phyloP scores from a whole-genome alignment of 2,113 vertebrate species.

The Cynoglossus semilaevis region DNA sequence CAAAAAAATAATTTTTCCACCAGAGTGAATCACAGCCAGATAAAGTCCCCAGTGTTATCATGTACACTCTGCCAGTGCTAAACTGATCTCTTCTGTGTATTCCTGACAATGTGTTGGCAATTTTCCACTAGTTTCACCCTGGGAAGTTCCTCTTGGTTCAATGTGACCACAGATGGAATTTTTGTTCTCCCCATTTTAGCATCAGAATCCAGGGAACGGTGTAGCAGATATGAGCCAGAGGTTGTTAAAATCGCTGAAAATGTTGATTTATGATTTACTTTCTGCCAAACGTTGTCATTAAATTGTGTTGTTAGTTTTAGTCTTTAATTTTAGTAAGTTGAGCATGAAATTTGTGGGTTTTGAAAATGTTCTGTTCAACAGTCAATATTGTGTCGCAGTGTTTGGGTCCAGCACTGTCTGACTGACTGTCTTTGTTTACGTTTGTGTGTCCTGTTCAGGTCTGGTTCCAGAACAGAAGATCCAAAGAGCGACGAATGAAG shows the following conservation, averaged over 20 bases:
- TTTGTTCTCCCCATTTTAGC: background rate
- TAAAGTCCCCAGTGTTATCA: background rate
- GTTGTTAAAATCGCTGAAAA: too few species aligned
- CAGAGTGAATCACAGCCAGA: background rate
- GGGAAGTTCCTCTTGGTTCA: background rate
- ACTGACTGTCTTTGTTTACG: background rate
- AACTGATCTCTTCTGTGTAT: background rate
- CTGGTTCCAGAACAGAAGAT: conserved; percentile 78
- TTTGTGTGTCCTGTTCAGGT: conserved; percentile 45
- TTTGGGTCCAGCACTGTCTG: background rate
- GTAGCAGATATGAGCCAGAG: too few species aligned
- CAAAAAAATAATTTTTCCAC: background rate
- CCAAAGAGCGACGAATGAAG: conserved; percentile 94
- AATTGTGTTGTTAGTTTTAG: too few species aligned
- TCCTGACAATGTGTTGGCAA: background rate
- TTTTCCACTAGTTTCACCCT: background rate
- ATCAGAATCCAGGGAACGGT: too few species aligned
- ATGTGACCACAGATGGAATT: background rate
- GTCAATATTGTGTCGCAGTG: background rate
- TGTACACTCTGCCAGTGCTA: background rate
- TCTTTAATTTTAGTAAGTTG: too few species aligned
- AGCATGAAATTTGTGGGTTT: too few species aligned
- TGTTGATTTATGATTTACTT: too few species aligned
- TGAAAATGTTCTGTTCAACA: background rate
- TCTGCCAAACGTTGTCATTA: too few species aligned